Base-by-base conservation (phyloP, 2,113 vertebrate genomes). In the Ameiurus melas region DNA sequence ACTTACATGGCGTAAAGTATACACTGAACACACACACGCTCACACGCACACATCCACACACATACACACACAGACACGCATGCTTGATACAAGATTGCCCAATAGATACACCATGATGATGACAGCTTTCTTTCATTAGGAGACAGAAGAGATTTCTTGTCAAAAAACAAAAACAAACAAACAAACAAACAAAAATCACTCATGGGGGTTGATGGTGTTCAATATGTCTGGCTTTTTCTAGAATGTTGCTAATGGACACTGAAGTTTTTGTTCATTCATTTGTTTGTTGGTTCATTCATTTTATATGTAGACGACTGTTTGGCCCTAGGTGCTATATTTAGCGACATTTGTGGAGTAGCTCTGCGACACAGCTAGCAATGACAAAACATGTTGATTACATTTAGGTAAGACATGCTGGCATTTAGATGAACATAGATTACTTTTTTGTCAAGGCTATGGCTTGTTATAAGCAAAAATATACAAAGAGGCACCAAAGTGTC, bases 1-100 rank as follows among this genome's bases (percentile, higher is more conserved):
- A 83, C 87, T 75, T 85, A 81, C 78, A 70, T 86, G 88, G 83
- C 53, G 78, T 90, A 88, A 91, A 68, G 55, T n/a, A 53, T 81
- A 75, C 79, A 85, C 60, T 43, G 14, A 89, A 83, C 70, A 85
- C 64, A 85, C 81, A 83, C 85, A 89, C 20, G 12, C 2, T 39
- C 17, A 73, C 22, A 47, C 20, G n/a, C 25, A 73, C 10, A 43
- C 36, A 51, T 22, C 78, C 70, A 85, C 82, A 86, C 13, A 70
- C 43, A 43, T 55, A 85, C 81, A 85, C 85, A 89, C 19, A 43
- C 2, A 71, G 5, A 71, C 20, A 43, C 36, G 10, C 47, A 51
- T 10, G 47, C 47, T 51, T 51, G 47, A 10, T 25, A 79, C 47
- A 57, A 6, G 33, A 30, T 62, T 83, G 36, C 2, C 22, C 5